A percentile compares a stretch with the other conserved stretches of the same genome.
phyloP scores from a whole-genome alignment of 2,888 invertebrate species.

The Thecocarcelia acutangulata region DNA sequence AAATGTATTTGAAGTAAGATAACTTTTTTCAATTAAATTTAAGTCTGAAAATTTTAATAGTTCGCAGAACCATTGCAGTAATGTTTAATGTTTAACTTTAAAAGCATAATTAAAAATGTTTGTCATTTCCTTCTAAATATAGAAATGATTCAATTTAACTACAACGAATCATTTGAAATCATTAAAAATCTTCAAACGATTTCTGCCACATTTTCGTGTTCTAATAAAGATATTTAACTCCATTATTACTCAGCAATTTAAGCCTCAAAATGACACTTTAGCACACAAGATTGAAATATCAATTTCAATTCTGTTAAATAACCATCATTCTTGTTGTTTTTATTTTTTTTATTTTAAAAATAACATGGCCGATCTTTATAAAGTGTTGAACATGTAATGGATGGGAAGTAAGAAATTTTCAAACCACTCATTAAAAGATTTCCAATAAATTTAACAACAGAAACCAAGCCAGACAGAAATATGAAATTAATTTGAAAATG shows the following conservation, averaged over 20 bases:
- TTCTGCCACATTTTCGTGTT: not conserved
- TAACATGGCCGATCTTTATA: constrained; percentile 40
- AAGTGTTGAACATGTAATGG: constrained; percentile 56
- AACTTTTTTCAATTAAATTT: no score
- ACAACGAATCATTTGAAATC: no score
- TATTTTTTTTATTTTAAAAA: constrained; percentile 3
- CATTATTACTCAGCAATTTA: constrained; percentile 12
- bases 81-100: no score
- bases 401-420: constrained; percentile 28
- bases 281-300: constrained; percentile 34
- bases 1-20: no score
- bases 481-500: constrained; percentile 9
- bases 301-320: constrained; percentile 8
- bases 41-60: no score
- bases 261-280: constrained; percentile 32
- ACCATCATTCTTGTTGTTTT: constrained; percentile 9
- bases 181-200: not conserved
- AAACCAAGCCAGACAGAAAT: constrained; percentile 1
- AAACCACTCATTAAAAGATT: constrained; percentile 42
- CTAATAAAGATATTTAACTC: constrained; percentile 14
- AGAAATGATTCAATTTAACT: no score
- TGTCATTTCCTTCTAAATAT: no score
- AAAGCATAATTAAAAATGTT: no score
- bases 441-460: not conserved
- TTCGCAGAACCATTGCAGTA: no score